Evolutionary conservation across 1,140 invertebrate genomes (phyloP).

Genomic region (Ostrea edulis): DNA sequence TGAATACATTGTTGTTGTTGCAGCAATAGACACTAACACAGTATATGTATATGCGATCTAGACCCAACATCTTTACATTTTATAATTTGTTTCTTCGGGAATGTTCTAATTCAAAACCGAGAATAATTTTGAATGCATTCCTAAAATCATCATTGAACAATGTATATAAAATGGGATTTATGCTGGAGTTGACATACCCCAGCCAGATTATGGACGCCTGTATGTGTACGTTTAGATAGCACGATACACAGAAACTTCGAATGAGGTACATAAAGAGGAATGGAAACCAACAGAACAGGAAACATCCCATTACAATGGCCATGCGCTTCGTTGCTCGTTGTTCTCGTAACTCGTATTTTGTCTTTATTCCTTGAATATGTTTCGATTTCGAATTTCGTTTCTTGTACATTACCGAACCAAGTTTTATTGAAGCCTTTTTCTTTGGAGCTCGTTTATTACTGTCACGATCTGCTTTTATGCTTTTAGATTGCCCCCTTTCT

Average conservation of each 20-base stretch:
- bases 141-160: slow-evolving; percentile 99
- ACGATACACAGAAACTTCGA: slow-evolving; percentile 72
- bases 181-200: slow-evolving; percentile 97
- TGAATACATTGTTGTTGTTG: no score
- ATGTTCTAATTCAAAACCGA: slow-evolving; percentile 48
- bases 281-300: slow-evolving; percentile 98
- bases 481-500: background rate
- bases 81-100: background rate
- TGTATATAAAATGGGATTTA: slow-evolving; percentile 97
- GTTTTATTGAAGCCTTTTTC: slow-evolving; percentile 34
- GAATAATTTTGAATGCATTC: slow-evolving; percentile 89
- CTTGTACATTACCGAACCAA: slow-evolving; percentile 50
- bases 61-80: background rate
- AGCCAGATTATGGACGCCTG: slow-evolving; percentile 87
- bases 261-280: slow-evolving; percentile 92
- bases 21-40: no score
- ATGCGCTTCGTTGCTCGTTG: slow-evolving; percentile 97
- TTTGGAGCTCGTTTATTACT: background rate
- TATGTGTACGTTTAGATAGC: slow-evolving; percentile 69
- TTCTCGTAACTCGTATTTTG: slow-evolving; percentile 85
- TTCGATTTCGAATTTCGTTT: slow-evolving; percentile 50
- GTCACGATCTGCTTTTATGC: background rate
- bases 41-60: background rate
- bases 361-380: slow-evolving; percentile 66
- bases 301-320: slow-evolving; percentile 98